These are phyloP conservation scores for Anneissia japonica DNA, from an alignment of 35 echinoderm and acorn worm species.

Conservation along the genomic window DNA sequence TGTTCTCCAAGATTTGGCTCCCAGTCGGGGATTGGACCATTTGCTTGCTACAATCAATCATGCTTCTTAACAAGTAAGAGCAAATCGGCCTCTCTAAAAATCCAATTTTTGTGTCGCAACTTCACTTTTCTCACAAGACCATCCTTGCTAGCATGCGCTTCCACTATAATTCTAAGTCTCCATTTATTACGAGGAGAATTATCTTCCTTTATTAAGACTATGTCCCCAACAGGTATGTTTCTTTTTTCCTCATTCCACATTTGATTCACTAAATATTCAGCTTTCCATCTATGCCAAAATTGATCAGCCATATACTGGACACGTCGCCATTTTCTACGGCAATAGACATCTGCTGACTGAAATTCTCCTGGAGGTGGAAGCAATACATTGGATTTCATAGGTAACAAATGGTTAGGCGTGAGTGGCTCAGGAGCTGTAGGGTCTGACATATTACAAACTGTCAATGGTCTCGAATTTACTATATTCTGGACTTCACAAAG, in stretches of 20 bases:
- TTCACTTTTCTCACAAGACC: background rate
- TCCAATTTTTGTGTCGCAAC: background rate
- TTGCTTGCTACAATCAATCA: too few species aligned
- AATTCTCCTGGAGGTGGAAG: conserved; percentile 60
- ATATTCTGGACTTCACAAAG: background rate
- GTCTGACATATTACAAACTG: background rate
- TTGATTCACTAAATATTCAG: conserved; percentile 27
- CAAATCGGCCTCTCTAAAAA: background rate
- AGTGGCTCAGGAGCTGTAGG: conserved; percentile 31
- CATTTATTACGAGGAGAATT: background rate
- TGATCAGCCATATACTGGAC: conserved; percentile 49
- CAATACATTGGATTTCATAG: conserved; percentile 50
- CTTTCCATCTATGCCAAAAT: conserved; percentile 55
- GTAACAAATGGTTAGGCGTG: conserved; percentile 46
- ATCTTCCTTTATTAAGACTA: background rate
- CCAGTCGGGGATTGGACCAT: too few species aligned
- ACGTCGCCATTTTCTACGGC: conserved; percentile 31
- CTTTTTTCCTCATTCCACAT: conserved; percentile 6
- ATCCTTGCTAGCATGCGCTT: background rate
- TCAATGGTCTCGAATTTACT: background rate
- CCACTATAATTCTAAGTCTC: background rate
- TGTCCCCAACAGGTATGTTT: background rate
- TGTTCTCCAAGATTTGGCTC: too few species aligned
- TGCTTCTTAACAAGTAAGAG: too few species aligned
- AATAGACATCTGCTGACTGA: conserved; percentile 24